Conservation (phyloP, 2,888 invertebrate species). For the Hymenopus coronatus region DNA sequence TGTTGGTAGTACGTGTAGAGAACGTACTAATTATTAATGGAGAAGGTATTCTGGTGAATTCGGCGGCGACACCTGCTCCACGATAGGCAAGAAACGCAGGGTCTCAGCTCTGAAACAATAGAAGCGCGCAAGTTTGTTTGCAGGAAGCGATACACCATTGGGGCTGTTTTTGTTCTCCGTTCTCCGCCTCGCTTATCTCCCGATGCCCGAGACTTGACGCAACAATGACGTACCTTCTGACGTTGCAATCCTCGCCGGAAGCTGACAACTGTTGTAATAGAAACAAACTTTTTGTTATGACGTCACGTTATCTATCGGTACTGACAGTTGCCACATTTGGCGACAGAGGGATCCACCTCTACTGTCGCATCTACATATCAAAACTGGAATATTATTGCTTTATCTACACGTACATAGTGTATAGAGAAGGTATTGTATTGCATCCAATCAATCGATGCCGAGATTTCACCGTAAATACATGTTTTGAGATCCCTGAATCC, state of each 20-base stretch:
- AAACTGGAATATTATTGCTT: too few species aligned
- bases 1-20: too few species aligned
- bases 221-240: conserved; percentile 14
- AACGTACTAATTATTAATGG: too few species aligned
- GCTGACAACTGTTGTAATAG: not conserved
- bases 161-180: not conserved
- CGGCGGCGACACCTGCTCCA: not conserved
- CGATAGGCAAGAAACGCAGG: not conserved
- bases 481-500: too few species aligned
- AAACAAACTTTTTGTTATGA: not conserved
- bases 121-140: not conserved
- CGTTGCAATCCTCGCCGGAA: conserved; percentile 1
- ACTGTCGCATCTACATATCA: too few species aligned
- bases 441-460: too few species aligned
- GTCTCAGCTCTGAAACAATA: not conserved
- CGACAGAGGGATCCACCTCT: too few species aligned
- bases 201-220: not conserved
- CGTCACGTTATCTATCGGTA: not conserved
- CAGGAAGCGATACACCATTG: not conserved
- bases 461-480: too few species aligned
- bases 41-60: too few species aligned
- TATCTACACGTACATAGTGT: too few species aligned
- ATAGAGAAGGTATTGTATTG: too few species aligned
- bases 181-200: not conserved
- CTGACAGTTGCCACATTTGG: not conserved